Evolutionary conservation across 2,797 vertebrate species (phyloP).

Genomic region (Furcifer pardalis): DNA sequence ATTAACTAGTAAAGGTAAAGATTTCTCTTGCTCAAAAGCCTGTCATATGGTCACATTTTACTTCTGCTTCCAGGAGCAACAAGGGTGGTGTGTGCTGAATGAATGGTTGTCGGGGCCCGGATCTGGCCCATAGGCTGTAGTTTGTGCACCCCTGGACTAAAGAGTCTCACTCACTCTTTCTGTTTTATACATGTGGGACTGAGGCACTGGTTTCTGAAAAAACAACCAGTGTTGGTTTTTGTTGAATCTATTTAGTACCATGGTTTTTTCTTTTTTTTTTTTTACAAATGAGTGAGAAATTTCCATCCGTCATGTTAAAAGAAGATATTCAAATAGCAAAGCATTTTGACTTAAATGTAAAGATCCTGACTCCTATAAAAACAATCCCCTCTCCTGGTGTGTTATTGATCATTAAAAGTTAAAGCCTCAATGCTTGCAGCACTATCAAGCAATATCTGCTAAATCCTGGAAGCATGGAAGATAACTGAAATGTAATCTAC

Average conservation of each 20-base stretch:
- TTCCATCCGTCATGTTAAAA: slow-evolving; percentile 11
- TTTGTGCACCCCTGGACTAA: no score
- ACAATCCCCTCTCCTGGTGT: slow-evolving; percentile 67
- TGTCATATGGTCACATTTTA: no score
- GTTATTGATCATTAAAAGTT: slow-evolving; percentile 74
- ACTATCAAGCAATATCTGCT: slow-evolving; percentile 67
- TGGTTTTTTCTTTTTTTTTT: slow-evolving; percentile 20
- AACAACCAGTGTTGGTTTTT: neutral
- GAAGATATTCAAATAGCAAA: slow-evolving; percentile 55
- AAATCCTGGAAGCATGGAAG: slow-evolving; percentile 59
- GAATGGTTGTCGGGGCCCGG: no score
- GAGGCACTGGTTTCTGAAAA: neutral
- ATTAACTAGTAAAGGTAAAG: no score
- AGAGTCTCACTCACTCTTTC: neutral
- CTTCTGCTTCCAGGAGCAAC: no score
- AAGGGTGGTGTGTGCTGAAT: no score
- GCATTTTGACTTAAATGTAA: slow-evolving; percentile 59
- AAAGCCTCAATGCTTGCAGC: slow-evolving; percentile 60
- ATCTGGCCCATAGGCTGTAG: no score
- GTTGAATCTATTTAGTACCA: neutral
- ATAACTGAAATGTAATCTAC: slow-evolving; percentile 66
- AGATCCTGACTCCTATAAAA: slow-evolving; percentile 23
- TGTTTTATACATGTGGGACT: neutral
- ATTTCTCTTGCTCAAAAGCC: no score
- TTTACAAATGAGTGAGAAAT: slow-evolving; percentile 41